phyloP scores from a whole-genome alignment of 2,888 invertebrate genomes.

The Oligia fasciuncula region DNA sequence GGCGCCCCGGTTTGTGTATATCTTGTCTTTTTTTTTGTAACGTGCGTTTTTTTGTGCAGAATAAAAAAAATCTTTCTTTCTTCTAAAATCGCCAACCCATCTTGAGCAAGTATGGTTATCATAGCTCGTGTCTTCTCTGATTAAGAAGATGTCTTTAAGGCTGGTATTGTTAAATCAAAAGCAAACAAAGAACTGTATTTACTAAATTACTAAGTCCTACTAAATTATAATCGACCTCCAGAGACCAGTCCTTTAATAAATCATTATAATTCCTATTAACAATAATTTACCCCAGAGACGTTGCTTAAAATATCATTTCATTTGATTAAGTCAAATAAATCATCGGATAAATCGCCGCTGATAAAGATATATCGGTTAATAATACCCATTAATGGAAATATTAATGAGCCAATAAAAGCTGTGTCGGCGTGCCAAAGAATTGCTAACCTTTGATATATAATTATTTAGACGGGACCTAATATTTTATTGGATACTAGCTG shows the following conservation, averaged over 20 bases:
- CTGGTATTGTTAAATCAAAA: background rate
- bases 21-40: no score
- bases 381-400: slow-evolving; percentile 53
- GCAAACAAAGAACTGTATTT: background rate
- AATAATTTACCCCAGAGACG: slow-evolving; percentile 25
- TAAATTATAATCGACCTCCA: slow-evolving; percentile 5
- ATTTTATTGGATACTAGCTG: background rate
- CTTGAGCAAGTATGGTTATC: background rate
- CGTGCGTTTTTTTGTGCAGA: no score
- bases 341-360: slow-evolving; percentile 53
- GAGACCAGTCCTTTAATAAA: slow-evolving; percentile 1
- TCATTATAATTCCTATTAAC: slow-evolving; percentile 28
- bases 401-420: slow-evolving; percentile 42
- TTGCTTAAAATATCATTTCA: slow-evolving; percentile 47
- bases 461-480: slow-evolving; percentile 18
- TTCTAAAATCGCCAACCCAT: no score
- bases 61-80: no score
- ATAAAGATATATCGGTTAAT: slow-evolving; percentile 60
- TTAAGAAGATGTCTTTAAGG: background rate
- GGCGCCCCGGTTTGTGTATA: no score
- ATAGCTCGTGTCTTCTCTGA: background rate
- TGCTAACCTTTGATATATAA: slow-evolving; percentile 16
- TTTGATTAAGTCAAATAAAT: slow-evolving; percentile 59
- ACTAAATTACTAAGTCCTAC: background rate
- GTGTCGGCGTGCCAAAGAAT: slow-evolving; percentile 28